Evolutionary conservation across 1,140 invertebrate genomes (phyloP).

Genomic region (Dolichoris vasculosae): DNA sequence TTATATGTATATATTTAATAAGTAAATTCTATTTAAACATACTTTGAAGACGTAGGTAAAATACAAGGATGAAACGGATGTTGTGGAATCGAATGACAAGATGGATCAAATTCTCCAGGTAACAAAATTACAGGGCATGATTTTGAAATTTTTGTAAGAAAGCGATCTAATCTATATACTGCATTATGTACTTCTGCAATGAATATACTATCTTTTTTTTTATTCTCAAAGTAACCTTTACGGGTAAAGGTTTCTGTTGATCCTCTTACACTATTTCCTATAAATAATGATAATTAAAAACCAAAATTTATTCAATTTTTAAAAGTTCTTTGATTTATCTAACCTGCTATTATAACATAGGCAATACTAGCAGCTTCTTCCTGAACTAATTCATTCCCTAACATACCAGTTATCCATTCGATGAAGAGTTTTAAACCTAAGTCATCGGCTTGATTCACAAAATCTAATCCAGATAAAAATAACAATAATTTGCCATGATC

Average conservation of each 20-base stretch:
- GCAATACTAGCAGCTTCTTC: constrained; percentile 79
- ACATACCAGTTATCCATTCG: constrained; percentile 86
- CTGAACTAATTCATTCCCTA: constrained; percentile 78
- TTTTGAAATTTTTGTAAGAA: constrained; percentile 76
- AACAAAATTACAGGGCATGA: constrained; percentile 85
- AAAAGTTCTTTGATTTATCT: background rate
- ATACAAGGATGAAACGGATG: constrained; percentile 91
- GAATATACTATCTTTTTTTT: constrained; percentile 53
- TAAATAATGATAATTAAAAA: background rate
- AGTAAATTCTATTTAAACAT: constrained; percentile 24
- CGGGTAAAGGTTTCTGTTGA: constrained; percentile 57
- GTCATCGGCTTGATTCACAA: constrained; percentile 75
- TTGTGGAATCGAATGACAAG: constrained; percentile 91
- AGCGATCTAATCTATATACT: constrained; percentile 79
- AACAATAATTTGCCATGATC: constrained; percentile 79
- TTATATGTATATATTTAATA: background rate
- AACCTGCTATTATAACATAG: constrained; percentile 83
- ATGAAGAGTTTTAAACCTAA: constrained; percentile 83
- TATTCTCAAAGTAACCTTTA: constrained; percentile 60
- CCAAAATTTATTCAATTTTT: background rate
- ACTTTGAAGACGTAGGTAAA: constrained; percentile 74
- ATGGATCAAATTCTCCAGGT: constrained; percentile 92
- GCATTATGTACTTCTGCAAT: constrained; percentile 75
- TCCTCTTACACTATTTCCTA: constrained; percentile 69
- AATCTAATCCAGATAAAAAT: constrained; percentile 88